phyloP scores from a whole-genome alignment of 2,113 vertebrate species.

The Narcine bancroftii region DNA sequence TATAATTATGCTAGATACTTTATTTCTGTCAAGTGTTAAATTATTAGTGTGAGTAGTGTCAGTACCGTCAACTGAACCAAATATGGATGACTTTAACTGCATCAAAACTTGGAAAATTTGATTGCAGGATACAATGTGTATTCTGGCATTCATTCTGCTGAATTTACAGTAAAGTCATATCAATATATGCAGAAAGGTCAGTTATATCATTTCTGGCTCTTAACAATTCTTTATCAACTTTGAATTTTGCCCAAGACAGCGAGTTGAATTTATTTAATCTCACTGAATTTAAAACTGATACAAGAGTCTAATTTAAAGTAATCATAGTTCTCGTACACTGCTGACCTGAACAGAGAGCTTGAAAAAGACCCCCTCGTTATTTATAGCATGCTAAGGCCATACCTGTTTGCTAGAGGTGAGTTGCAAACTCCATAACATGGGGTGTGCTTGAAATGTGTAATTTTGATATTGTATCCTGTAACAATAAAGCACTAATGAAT shows the following conservation, averaged over 20 bases:
- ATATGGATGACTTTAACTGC: background rate
- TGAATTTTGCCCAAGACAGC: background rate
- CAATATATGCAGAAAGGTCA: background rate
- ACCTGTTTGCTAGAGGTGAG: background rate
- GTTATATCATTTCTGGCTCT: background rate
- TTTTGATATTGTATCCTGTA: background rate
- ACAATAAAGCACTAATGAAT: conserved; percentile 7
- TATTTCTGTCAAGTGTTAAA: no score
- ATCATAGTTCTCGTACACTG: background rate
- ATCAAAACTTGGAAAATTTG: background rate
- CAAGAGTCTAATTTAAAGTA: background rate
- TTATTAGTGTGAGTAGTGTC: no score
- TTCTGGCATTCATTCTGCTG: background rate
- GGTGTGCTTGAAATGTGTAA: background rate
- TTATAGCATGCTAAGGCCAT: background rate
- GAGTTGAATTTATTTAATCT: background rate
- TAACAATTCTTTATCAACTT: background rate
- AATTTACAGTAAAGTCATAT: background rate
- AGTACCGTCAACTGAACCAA: background rate
- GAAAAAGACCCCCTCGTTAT: background rate
- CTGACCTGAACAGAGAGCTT: background rate
- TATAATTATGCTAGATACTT: no score
- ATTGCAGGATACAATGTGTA: background rate
- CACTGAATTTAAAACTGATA: conserved; percentile 21
- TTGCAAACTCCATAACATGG: background rate